These are phyloP conservation scores for Argyra leucocephala DNA, from an alignment of 2,888 invertebrate genomes.

Conservation along the genomic window DNA sequence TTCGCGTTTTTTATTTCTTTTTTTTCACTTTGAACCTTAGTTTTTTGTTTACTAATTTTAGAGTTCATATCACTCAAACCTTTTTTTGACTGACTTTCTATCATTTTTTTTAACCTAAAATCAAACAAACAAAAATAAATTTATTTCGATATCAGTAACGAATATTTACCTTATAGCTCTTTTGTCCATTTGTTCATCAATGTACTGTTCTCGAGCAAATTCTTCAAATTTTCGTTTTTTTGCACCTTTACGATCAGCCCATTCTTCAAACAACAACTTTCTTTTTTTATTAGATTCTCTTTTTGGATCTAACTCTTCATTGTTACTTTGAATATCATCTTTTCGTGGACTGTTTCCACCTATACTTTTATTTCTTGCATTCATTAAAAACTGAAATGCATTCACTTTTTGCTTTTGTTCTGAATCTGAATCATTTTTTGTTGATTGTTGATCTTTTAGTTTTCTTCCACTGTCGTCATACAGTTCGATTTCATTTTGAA, in stretches of 20 bases:
- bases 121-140: conserved; percentile 5
- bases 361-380: conserved; percentile 53
- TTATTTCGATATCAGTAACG: background rate
- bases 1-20: conserved; percentile 15
- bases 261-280: conserved; percentile 48
- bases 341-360: conserved; percentile 57
- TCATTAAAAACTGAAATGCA: conserved; percentile 61
- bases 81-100: conserved; percentile 26
- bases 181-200: conserved; percentile 52
- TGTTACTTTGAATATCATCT: conserved; percentile 23
- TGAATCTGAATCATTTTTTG: background rate
- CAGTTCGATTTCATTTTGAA: background rate
- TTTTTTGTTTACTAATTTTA: background rate
- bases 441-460: background rate
- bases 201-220: conserved; percentile 48
- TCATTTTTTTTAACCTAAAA: conserved; percentile 37
- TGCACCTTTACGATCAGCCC: conserved; percentile 58
- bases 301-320: conserved; percentile 30
- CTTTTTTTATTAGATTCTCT: conserved; percentile 45
- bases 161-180: conserved; percentile 46
- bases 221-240: conserved; percentile 53
- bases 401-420: conserved; percentile 35
- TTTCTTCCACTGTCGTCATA: background rate
- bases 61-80: conserved; percentile 12
- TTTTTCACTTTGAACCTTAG: conserved; percentile 14